Evolutionary conservation across 2,797 vertebrate genomes (phyloP), one percentile per base, ranked within the genome.

Genomic region (Enteromius afrohamiltoni): DNA sequence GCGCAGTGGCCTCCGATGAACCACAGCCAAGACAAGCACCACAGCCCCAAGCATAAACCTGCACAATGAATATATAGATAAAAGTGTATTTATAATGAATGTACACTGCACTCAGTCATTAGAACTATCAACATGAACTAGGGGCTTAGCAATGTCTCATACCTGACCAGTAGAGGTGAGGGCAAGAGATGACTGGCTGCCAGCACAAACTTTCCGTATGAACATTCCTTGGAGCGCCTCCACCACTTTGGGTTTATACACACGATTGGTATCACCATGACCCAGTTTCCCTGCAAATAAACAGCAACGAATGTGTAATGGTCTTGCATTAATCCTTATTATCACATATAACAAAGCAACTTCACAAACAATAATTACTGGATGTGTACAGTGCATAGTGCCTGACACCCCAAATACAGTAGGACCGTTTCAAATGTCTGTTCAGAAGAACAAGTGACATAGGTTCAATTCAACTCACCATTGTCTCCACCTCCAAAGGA

Each of bases 111-210:
- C 11, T 23, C 1, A 23, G 53, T 17, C 74, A 76, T 17, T 3
- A 47, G 6, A 64, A 16, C n/a, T n/a, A n/a, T 64, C 6, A 55
- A 37, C 49, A 37, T 37, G 4, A 77, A 64, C n/a, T 9, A 53
- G 42, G n/a, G 10, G 9, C 23, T 49, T 51, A 65, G 69, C 8
- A 26, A 34, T 10, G 21, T 1, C 64, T 67, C 53, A 29, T 88
- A 96, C 95, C 94, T 96, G 95, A 84, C 95, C 95, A 5, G 95
- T 95, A 6, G 95, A 96, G 70, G 95, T 96, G n/a, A 96, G 90
- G 40, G 95, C 94, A 0, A 96, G 92, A 65, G 95, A 96, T 1
- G 95, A 96, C 89, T 96, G 95, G 82, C 95, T 96, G 67, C 95
- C 95, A 16, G 95, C 95, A 83, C 95, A 96, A 77, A 95, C 94